Evolutionary conservation across 2,888 invertebrate genomes (phyloP), one percentile per base, ranked within the genome.

Genomic region (Epirrita christyi): DNA sequence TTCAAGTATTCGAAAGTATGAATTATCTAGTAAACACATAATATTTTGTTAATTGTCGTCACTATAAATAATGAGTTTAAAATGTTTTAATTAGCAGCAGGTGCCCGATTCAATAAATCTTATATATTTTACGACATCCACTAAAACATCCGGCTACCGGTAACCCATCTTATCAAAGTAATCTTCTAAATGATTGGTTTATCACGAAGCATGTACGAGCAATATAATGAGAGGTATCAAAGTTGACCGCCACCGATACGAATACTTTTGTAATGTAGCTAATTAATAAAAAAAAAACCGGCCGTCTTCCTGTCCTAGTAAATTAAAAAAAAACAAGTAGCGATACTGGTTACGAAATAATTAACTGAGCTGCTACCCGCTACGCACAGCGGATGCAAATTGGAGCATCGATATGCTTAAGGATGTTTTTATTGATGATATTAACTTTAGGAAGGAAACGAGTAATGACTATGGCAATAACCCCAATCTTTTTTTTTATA

Each of bases 211-310:
- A 60, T 60, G 65, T 61, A 57, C 53, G 36, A 59, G 60, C 58
- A 53, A 58, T 63, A 64, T 70, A 70, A 70, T 62, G 64, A 64
- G 62, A 50, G 15, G 58, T 59, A 61, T 67, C 71, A 76, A 75
- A 78, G 70, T 66, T 56, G 46, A 42, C 68, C 68, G 69, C 66
- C 60, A 68, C 64, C 63, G 63, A 65, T 64, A 61, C 64, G 66
- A 72, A 65, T 62, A 59, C 56, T 63, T 62, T 53, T 59, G 54
- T 81, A 79, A 81, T 81, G 73, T 70, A 67, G 75, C 78, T 80
- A 80, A 82, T 83, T 80, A 80, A 80, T 74, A 75, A 71, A 70
- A 75, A 71, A 70, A 69, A 72, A 83, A 81, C 80, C 74, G 76
- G 80, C 73, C 56, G 46, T 56, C 72, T 83, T 85, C 81, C 81